Base-by-base conservation (phyloP, 2,113 vertebrate genomes). In the Heliornis fulica region DNA sequence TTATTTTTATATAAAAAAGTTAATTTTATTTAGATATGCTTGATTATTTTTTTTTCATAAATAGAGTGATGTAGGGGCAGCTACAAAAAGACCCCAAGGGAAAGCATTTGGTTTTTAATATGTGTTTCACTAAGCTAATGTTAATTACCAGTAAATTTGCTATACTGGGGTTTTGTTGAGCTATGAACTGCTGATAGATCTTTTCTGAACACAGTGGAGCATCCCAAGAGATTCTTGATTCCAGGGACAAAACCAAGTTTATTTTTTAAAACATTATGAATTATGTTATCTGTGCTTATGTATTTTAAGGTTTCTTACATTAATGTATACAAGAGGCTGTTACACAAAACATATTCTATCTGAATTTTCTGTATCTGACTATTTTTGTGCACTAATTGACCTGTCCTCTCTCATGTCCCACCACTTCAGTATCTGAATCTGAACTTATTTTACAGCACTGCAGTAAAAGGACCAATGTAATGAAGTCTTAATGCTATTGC, bases 391-490 rank as follows among this genome's bases (percentile, higher is more conserved):
- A n/a, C 15, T 66, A 60, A 50, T 13, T 84, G 56, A 78, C 31
- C 34, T 65, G 29, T 93, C 25, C 34, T 84, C 26, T 66, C 34
- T 82, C 66, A 63, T 60, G 45, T 61, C 34, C 59, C 50, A 87
- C 28, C 19, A 40, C 66, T 53, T 69, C 53, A 79, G 53, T 60
- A 69, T 91, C 59, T 66, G 71, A 72, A 80, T 43, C 75, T 76
- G 48, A 36, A 69, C 34, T 82, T 92, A 51, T 75, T 64, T 69
- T 36, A 46, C 32, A 87, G 57, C 61, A 70, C 32, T 50, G 78
- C 66, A 87, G 26, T 63, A 72, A 94, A 93, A 80, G 40, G 75
- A 91, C 18, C 77, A 95, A 80, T 14, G 79, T 70, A 92, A 95
- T 45, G 11, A 90, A 96, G 68, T n/a, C 54, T 65, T 83, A 81